These are phyloP conservation scores for Antheraea pernyi DNA, from an alignment of 1,140 invertebrate species.

Conservation along the genomic window DNA sequence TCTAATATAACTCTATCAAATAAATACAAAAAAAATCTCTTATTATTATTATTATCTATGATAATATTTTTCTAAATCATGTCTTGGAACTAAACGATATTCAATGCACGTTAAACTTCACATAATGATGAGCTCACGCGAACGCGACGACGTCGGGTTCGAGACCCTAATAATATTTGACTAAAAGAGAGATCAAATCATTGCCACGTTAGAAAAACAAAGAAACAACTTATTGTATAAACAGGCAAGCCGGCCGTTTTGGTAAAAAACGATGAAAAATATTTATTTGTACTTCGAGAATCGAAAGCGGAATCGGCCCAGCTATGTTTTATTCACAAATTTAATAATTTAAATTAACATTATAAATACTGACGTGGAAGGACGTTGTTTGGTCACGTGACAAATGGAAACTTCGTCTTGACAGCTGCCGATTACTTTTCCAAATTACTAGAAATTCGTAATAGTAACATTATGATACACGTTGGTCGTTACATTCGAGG, in stretches of 20 bases:
- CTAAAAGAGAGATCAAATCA: constrained; percentile 88
- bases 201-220: constrained; percentile 78
- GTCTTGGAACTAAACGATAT: constrained; percentile 72
- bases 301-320: constrained; percentile 36
- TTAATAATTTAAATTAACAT: neutral
- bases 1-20: constrained; percentile 78
- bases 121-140: constrained; percentile 40
- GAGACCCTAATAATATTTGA: constrained; percentile 80
- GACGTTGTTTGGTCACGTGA: neutral
- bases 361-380: neutral
- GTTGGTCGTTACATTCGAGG: too few relatives aligned
- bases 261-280: neutral
- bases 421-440: neutral
- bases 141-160: constrained; percentile 47
- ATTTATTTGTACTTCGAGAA: constrained; percentile 64
- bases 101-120: constrained; percentile 68
- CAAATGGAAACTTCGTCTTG: neutral
- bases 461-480: too few relatives aligned
- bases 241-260: constrained; percentile 26
- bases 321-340: constrained; percentile 5
- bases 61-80: constrained; percentile 74
- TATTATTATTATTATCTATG: constrained; percentile 58
- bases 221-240: constrained; percentile 77
- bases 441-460: too few relatives aligned
- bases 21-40: constrained; percentile 78